Conservation (phyloP, 2,888 invertebrate genomes). For the Meliscaeva auricollis region DNA sequence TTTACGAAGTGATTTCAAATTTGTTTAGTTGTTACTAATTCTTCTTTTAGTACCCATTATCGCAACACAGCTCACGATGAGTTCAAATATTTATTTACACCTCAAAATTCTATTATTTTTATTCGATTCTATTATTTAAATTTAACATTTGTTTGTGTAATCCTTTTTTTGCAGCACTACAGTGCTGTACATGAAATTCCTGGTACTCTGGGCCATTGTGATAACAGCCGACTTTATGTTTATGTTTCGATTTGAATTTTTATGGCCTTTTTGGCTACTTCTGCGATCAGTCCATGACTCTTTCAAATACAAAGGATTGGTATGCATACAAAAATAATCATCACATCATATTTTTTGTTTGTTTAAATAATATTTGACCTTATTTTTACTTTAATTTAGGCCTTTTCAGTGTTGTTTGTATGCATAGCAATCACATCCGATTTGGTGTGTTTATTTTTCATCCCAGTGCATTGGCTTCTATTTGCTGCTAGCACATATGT, state of each 20-base stretch:
- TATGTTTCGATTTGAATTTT: constrained; percentile 99
- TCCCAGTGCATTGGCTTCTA: constrained; percentile 98
- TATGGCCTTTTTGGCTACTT: constrained; percentile 99
- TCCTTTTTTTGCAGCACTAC: constrained; percentile 89
- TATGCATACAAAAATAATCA: constrained; percentile 84
- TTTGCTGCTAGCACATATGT: constrained; percentile 99
- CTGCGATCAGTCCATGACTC: constrained; percentile 98
- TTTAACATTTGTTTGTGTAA: constrained; percentile 46
- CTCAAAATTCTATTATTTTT: too few relatives aligned
- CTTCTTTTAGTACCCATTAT: too few relatives aligned
- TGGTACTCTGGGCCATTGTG: constrained; percentile 97
- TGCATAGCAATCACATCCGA: constrained; percentile 99
- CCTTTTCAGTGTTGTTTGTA: constrained; percentile 98
- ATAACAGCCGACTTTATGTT: constrained; percentile 97
- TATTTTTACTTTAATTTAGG: constrained; percentile 86
- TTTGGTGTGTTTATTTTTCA: constrained; percentile 99
- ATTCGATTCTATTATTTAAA: too few relatives aligned
- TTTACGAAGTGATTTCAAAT: too few relatives aligned
- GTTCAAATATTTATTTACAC: too few relatives aligned
- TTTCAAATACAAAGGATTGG: constrained; percentile 98
- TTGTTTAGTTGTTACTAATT: too few relatives aligned
- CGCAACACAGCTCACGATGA: too few relatives aligned
- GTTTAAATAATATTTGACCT: constrained; percentile 21
- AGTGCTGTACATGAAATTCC: constrained; percentile 96
- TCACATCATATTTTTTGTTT: not conserved